Conservation (phyloP, 2,113 vertebrate genomes). For the Fulmarus glacialis region DNA sequence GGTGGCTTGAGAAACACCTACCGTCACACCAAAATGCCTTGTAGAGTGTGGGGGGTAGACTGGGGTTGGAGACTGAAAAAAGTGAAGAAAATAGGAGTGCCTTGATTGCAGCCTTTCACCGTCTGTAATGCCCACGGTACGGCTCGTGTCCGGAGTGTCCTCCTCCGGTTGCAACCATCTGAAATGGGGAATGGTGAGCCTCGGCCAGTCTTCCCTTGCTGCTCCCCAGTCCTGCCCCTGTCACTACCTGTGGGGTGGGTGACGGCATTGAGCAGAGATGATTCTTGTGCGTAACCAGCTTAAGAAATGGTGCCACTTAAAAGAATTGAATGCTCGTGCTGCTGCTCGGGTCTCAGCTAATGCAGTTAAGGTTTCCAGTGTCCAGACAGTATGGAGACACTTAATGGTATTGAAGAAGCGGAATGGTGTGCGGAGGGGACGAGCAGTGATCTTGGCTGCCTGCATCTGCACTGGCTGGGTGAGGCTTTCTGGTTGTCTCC, state of each 20-base stretch:
- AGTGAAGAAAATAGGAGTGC: not conserved
- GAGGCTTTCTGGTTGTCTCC: not conserved
- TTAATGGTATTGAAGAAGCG: constrained; percentile 66
- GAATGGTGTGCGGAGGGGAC: not conserved
- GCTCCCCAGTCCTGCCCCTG: not conserved
- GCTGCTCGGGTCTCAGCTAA: constrained; percentile 48
- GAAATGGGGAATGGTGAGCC: not conserved
- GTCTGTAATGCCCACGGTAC: rapidly evolving
- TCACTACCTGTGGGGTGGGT: not conserved
- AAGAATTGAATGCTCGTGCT: constrained; percentile 54
- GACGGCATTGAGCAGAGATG: not conserved
- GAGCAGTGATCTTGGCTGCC: not conserved
- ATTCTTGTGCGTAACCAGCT: not conserved
- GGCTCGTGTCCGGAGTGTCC: rapidly evolving
- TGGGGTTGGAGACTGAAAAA: not conserved
- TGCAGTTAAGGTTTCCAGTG: constrained; percentile 56
- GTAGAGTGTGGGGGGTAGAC: not conserved
- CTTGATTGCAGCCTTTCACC: not conserved
- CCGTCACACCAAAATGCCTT: not conserved
- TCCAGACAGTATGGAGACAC: constrained; percentile 70
- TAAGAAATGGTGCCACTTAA: constrained; percentile 41
- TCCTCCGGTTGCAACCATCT: not conserved
- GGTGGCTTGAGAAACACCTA: not conserved
- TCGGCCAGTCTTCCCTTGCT: not conserved
- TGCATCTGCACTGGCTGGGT: not conserved